Evolutionary conservation across 2,113 vertebrate genomes (phyloP).

Genomic region (Piliocolobus tephrosceles): DNA sequence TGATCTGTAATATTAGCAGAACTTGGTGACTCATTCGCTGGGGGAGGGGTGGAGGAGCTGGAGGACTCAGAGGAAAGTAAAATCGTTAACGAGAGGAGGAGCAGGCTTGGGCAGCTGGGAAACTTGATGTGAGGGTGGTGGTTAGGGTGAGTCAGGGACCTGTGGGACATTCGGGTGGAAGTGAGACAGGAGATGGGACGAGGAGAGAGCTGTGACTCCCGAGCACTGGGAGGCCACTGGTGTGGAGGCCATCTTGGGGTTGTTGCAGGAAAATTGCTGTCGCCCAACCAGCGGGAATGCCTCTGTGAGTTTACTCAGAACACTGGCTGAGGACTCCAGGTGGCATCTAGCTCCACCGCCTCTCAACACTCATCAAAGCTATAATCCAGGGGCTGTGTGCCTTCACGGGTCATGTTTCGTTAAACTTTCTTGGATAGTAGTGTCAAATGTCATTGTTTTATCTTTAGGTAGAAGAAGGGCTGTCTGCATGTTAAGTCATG

Average conservation of each 20-base stretch:
- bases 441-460: not conserved
- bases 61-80: not conserved
- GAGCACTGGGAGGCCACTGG: accelerated
- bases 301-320: not conserved
- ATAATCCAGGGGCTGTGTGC: not conserved
- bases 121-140: not conserved
- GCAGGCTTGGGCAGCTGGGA: not conserved
- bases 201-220: not conserved
- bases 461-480: not conserved
- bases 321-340: not conserved
- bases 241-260: accelerated
- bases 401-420: not conserved
- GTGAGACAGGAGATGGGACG: not conserved
- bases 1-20: not conserved
- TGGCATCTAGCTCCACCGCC: not conserved
- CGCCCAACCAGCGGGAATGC: not conserved
- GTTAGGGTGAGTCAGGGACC: not conserved
- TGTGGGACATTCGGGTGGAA: not conserved
- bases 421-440: not conserved
- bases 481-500: not conserved
- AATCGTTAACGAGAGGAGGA: not conserved
- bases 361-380: not conserved
- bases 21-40: not conserved
- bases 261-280: not conserved
- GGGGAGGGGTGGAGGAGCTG: not conserved